Evolutionary conservation across 2,113 vertebrate genomes (phyloP).

Genomic region (Rhabdornis inornatus): DNA sequence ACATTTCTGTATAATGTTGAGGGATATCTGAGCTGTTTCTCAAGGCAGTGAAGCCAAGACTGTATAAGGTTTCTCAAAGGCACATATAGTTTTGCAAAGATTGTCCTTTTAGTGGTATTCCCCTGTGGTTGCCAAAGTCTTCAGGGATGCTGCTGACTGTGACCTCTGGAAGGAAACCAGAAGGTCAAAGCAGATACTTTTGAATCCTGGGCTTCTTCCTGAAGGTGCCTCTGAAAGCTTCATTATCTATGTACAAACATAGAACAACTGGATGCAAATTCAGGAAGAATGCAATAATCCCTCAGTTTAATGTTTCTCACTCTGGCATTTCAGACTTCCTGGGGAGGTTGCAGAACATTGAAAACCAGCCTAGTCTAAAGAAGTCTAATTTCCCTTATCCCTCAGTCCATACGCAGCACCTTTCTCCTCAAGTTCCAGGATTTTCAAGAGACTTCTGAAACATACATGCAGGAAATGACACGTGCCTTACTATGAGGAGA

Average conservation of each 20-base stretch:
- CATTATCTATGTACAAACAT: not conserved
- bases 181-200: not conserved
- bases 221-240: not conserved
- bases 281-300: not conserved
- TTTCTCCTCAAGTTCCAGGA: not conserved
- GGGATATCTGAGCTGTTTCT: not conserved
- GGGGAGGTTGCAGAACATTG: not conserved
- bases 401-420: accelerated
- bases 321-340: not conserved
- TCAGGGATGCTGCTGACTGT: not conserved
- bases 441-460: not conserved
- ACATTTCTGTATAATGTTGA: not conserved
- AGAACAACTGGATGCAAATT: not conserved
- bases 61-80: not conserved
- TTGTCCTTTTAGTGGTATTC: not conserved
- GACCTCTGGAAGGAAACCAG: not conserved
- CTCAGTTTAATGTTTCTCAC: not conserved
- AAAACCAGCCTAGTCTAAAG: not conserved
- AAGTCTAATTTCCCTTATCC: not conserved
- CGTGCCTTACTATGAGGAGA: not conserved
- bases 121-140: not conserved
- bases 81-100: not conserved
- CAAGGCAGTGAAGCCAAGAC: not conserved
- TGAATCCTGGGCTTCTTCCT: not conserved
- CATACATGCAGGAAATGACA: too few relatives aligned